Base-by-base conservation (phyloP, 92 coral and sea anemone genomes). In the Pocillopora grandis region DNA sequence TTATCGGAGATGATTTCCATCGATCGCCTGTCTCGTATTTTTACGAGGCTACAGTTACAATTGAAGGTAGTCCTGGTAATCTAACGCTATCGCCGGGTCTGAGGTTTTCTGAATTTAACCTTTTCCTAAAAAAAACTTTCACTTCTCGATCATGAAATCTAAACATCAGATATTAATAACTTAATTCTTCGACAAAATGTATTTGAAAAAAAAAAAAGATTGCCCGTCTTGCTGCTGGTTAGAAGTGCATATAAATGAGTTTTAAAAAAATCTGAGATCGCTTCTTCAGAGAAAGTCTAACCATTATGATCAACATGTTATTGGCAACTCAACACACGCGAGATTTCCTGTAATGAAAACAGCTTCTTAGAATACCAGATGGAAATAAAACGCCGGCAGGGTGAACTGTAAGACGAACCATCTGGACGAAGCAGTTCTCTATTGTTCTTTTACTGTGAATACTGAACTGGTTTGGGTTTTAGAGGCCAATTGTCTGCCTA, bases 301-400 rank as follows among this genome's bases (percentile, higher is more conserved):
- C 31, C 31, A n/a, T 42, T 36, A 17, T 9, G 65, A 68, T 16
- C 61, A 68, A 57, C 71, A 35, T 62, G 5, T 19, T 35, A 36
- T 16, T 60, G 67, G 42, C 11, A 19, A 69, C 11, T 13, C 19
- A 5, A 18, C 13, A 55, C 2, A 76, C 4, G 12, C 48, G 12
- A 76, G 16, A 10, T 18, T 42, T 10, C 48, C 21, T 77, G 20
- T 55, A 42, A 35, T 73, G 62, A 75, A 83, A 72, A 73, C 86
- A 49, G 80, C 80, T 7, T 19, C 62, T 72, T 79, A 64, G 74
- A 83, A 83, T 62, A 17, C 86, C 86, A 83, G 79, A 72, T 83
- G 86, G 52, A 52, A 73, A 60, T 72, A 74, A 72, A 74, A 58
- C 17, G 57, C 76, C 56, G 48, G 48, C 80, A 35, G 11, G 65